Base-by-base conservation (phyloP, 2,113 vertebrate genomes). In the Vulpes vulpes region DNA sequence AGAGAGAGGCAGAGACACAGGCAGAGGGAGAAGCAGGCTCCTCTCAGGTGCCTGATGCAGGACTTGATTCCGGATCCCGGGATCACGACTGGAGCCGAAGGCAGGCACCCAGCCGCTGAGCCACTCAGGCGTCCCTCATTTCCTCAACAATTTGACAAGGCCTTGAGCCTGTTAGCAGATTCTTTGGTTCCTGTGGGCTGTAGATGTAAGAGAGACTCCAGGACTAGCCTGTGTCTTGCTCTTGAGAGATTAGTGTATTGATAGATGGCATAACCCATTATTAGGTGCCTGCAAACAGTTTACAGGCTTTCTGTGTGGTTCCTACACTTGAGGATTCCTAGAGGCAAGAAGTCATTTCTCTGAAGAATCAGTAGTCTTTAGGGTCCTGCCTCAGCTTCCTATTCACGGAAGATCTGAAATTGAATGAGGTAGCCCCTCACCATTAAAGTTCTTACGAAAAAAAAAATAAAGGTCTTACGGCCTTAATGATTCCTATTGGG, bases 301-400 rank as follows among this genome's bases (percentile, higher is more conserved):
- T 43, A 79, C 35, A 43, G 65, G 80, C 55, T 89, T 94, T 94
- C 73, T 86, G 59, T 94, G 87, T 7, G 30, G 6, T 87, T 96
- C 73, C 38, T 43, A 62, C 53, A 84, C 16, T 14, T 71, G 25
- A 92, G 59, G 79, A 89, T 94, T 89, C 71, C 65, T 92, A 23
- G 38, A 86, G 65, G 71, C 49, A 65, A 59, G 55, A 83, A 30
- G 16, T 89, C n/a, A 59, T 74, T 85, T 71, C 69, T 53, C n/a
- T 86, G 53, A 80, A 93, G 81, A 89, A 79, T 79, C 35, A 65
- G 65, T 51, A 69, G n/a, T 59, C 32, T 49, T 49, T 71, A 88
- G 76, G 55, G 55, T 65, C 38, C 35, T 35, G 27, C 53, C 96
- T 53, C 51, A 79, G 67, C 67, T 93, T 83, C 51, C n/a, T 96